Evolutionary conservation across 2,113 vertebrate genomes (phyloP), one percentile per base, ranked within the genome.

Genomic region (Dipodomys stephensi): DNA sequence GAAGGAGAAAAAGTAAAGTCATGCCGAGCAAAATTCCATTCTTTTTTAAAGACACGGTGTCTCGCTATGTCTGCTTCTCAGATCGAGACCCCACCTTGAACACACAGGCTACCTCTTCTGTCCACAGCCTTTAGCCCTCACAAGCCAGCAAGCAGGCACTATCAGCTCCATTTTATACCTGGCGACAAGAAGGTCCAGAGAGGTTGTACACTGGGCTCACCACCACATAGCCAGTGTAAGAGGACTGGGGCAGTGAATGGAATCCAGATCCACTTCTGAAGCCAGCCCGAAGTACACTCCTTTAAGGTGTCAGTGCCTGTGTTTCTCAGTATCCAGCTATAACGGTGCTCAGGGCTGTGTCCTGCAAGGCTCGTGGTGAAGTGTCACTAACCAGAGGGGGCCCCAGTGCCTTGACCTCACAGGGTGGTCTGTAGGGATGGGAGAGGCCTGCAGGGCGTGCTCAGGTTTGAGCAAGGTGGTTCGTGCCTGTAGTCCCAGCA

Each of bases 261-360:
- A 93, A 53, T 35, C 28, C 35, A 35, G 91, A 39, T 74, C 71
- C 32, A 53, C 32, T 78, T 69, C 83, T 87, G 77, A 28, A 93
- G 18, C 30, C 76, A 28, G 57, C n/a, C 27, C 7, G 35, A 74
- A 83, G 53, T 4, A 27, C 53, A 64, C 27, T n/a, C 4, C 28
- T 69, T 25, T 44, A 44, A 77, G 44, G 18, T 22, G 53, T 44
- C 79, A 78, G 39, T 18, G 83, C 71, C 11, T 6, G 13, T 39
- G 12, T 87, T 32, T 69, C 62, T 80, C 18, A 7, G 16, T 15
- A 27, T 65, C 2, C 18, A 39, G n/a, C 19, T 0, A 7, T 0
- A 2, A 27, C 22, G 49, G 23, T 0, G 28, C 10, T 68, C 28
- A 19, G 18, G 32, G 44, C 25, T 39, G 1, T 49, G 27, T 71